Evolutionary conservation across 2,797 vertebrate genomes (phyloP).

Genomic region (Arnoldichthys spilopterus): DNA sequence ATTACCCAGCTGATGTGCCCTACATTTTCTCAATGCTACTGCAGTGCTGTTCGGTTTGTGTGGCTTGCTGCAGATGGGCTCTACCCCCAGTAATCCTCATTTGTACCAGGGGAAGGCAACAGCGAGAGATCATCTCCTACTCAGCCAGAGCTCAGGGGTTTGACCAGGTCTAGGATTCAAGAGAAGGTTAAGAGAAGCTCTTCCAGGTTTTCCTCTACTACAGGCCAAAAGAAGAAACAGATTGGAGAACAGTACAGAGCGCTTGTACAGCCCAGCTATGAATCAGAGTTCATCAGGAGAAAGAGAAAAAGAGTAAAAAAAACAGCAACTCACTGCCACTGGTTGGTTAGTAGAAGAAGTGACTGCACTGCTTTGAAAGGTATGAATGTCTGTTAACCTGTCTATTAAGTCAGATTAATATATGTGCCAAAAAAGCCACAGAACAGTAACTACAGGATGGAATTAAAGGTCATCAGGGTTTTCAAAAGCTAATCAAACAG

Average conservation of each 20-base stretch:
- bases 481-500: neutral
- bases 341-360: conserved; percentile 72
- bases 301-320: conserved; percentile 58
- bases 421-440: too few relatives aligned
- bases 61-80: conserved; percentile 67
- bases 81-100: conserved; percentile 42
- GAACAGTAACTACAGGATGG: neutral
- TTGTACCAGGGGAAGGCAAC: conserved; percentile 56
- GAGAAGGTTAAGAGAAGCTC: conserved; percentile 75
- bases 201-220: conserved; percentile 69
- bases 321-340: conserved; percentile 67
- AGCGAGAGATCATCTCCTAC: conserved; percentile 68
- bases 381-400: conserved; percentile 21
- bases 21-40: neutral
- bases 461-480: neutral
- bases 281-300: conserved; percentile 70
- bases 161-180: conserved; percentile 72
- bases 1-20: conserved; percentile 5
- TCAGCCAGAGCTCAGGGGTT: conserved; percentile 68
- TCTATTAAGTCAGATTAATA: too few relatives aligned
- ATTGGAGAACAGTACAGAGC: conserved; percentile 62
- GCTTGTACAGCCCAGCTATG: conserved; percentile 64
- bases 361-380: conserved; percentile 67
- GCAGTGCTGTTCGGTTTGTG: conserved; percentile 45
- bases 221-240: conserved; percentile 62